A percentile compares a stretch with the other conserved stretches of the same genome.
Conservation (phyloP, 1,140 invertebrate species). For the Dendroctonus valens region DNA sequence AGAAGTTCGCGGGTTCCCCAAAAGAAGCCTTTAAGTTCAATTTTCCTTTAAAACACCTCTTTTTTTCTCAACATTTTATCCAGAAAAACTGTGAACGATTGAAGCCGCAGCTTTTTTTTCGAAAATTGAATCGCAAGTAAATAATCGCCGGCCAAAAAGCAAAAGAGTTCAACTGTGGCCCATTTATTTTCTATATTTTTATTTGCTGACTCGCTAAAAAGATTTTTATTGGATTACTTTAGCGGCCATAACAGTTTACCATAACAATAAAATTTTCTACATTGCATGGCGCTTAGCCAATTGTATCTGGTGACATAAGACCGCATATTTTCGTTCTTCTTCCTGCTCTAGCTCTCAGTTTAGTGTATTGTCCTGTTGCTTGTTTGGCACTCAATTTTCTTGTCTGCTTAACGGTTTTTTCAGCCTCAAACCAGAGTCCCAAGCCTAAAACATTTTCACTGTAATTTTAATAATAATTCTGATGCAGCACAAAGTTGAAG, state of each 20-base stretch:
- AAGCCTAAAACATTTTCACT: too few species aligned
- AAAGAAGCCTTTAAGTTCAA: too few species aligned
- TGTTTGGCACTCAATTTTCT: constrained; percentile 18
- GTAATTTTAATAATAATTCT: too few species aligned
- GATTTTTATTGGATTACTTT: constrained; percentile 39
- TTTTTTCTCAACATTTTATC: too few species aligned
- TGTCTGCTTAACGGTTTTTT: too few species aligned
- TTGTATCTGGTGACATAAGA: constrained; percentile 27
- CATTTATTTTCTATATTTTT: constrained; percentile 33
- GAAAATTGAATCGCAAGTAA: neutral
- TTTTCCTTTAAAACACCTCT: too few species aligned
- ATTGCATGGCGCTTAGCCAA: constrained; percentile 33
- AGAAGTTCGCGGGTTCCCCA: too few species aligned
- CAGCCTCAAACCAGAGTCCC: too few species aligned
- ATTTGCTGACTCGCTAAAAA: constrained; percentile 31
- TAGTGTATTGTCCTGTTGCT: constrained; percentile 21
- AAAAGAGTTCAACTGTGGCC: constrained; percentile 16
- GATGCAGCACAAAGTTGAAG: too few species aligned
- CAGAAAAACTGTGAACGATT: too few species aligned
- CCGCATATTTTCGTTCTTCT: constrained; percentile 17
- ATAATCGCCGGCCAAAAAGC: constrained; percentile 14
- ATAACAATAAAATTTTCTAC: constrained; percentile 38
- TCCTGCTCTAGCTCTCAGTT: constrained; percentile 1
- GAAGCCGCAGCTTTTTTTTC: too few species aligned
- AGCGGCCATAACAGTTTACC: constrained; percentile 37